Conservation (phyloP, 2,797 vertebrate genomes). For the Peromyscus melanophrys region DNA sequence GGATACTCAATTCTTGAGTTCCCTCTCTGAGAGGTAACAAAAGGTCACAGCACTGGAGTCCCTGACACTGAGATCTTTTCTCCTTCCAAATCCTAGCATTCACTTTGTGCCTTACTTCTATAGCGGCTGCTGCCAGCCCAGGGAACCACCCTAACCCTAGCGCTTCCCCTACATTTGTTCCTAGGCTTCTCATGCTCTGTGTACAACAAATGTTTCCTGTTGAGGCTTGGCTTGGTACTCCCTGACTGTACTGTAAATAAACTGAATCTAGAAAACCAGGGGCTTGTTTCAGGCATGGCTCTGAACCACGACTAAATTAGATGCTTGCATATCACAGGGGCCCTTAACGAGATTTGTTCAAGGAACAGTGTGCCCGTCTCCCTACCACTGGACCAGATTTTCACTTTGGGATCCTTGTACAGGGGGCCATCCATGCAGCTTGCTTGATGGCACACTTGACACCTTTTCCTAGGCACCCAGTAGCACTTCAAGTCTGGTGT, state of each 20-base stretch:
- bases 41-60: neutral
- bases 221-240: neutral
- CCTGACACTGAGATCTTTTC: neutral
- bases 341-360: neutral
- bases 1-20: neutral
- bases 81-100: neutral
- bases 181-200: neutral
- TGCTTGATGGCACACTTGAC: neutral
- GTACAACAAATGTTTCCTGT: neutral
- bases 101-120: neutral
- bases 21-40: neutral
- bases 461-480: neutral
- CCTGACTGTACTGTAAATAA: neutral
- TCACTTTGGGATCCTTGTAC: neutral
- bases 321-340: neutral
- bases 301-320: neutral
- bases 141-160: rapidly evolving
- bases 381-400: neutral
- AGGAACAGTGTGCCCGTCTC: neutral
- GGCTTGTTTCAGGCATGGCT: neutral
- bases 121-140: neutral
- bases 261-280: neutral
- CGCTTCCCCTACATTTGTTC: neutral
- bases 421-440: too few relatives aligned
- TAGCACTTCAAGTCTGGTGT: neutral